phyloP scores from a whole-genome alignment of 92 coral and sea anemone species.

The Epizoanthus stellaris region DNA sequence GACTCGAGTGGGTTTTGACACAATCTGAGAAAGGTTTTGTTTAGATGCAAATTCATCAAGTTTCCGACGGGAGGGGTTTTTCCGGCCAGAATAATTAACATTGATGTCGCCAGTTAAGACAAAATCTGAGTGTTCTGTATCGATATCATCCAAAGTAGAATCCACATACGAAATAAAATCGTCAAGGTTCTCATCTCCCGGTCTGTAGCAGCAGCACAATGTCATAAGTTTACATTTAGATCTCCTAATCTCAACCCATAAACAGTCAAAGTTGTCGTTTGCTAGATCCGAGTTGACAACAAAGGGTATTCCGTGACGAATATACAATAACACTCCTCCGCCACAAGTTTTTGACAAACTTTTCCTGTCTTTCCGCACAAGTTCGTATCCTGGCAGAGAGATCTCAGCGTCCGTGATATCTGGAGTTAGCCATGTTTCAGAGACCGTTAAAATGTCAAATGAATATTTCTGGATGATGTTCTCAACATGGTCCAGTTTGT shows the following conservation, averaged over 20 bases:
- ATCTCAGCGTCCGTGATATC: background rate
- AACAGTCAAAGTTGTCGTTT: background rate
- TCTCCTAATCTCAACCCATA: constrained; percentile 24
- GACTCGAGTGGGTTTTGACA: constrained; percentile 40
- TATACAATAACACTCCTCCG: background rate
- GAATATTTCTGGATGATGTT: background rate
- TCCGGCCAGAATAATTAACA: background rate
- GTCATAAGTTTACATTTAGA: constrained; percentile 8
- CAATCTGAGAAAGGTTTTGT: constrained; percentile 34
- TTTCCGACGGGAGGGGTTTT: constrained; percentile 10
- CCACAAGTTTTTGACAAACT: background rate
- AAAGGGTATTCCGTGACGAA: background rate
- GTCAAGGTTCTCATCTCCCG: background rate
- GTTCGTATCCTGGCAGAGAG: background rate
- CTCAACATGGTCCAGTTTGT: background rate
- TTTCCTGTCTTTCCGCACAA: background rate
- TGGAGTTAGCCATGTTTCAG: background rate
- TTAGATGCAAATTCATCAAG: constrained; percentile 38
- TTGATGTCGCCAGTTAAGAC: background rate
- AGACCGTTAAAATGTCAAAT: background rate
- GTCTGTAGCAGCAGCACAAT: constrained; percentile 19
- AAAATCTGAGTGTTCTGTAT: background rate
- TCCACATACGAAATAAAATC: background rate
- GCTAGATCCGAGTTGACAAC: background rate
- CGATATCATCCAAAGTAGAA: background rate